Evolutionary conservation across 2,888 invertebrate species (phyloP).

Genomic region (Drosophila mimetica): DNA sequence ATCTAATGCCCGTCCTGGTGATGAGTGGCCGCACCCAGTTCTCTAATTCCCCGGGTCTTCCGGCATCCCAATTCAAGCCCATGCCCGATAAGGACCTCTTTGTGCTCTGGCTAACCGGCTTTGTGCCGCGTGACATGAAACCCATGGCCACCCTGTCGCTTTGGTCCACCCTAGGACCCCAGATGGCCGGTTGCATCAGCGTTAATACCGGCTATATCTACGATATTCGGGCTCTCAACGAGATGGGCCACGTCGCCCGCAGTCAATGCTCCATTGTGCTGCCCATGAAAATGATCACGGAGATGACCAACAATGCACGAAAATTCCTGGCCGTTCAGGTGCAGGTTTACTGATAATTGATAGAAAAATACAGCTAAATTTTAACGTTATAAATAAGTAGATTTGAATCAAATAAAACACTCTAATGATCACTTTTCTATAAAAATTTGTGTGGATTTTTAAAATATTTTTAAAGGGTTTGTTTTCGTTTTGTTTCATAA

Average conservation of each 20-base stretch:
- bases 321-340: slow-evolving; percentile 72
- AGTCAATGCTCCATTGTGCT: slow-evolving; percentile 71
- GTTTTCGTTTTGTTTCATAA: too few relatives aligned
- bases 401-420: neutral
- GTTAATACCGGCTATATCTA: slow-evolving; percentile 76
- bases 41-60: slow-evolving; percentile 45
- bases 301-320: slow-evolving; percentile 67
- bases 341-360: neutral
- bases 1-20: slow-evolving; percentile 77
- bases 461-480: too few relatives aligned
- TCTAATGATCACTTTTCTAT: neutral
- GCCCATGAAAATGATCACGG: slow-evolving; percentile 57
- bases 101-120: slow-evolving; percentile 80
- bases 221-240: slow-evolving; percentile 69
- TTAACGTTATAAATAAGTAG: neutral
- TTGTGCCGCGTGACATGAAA: slow-evolving; percentile 62
- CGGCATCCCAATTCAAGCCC: neutral
- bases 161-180: slow-evolving; percentile 64
- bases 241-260: slow-evolving; percentile 53
- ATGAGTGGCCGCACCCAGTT: slow-evolving; percentile 75
- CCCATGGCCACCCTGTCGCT: slow-evolving; percentile 71
- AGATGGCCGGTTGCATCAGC: slow-evolving; percentile 56
- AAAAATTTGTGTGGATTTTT: too few relatives aligned
- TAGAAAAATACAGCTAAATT: neutral
- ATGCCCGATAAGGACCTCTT: slow-evolving; percentile 48